Conservation (phyloP, 2,113 vertebrate species). For the Heterotilapia buettikoferi region DNA sequence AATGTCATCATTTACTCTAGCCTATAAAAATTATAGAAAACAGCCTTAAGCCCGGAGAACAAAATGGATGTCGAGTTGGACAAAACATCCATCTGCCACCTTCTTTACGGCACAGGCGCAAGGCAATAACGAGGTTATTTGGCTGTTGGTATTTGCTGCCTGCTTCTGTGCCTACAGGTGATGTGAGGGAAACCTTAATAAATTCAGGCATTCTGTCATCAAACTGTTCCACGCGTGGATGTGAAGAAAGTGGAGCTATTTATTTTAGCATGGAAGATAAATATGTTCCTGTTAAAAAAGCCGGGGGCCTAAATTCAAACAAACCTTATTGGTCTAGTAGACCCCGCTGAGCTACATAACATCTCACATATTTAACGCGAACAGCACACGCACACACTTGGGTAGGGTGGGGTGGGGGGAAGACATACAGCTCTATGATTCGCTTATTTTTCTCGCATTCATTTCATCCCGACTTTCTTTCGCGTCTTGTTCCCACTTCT, state of each 20-base stretch:
- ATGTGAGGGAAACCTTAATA: constrained; percentile 51
- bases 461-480: background rate
- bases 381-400: background rate
- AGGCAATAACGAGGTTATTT: constrained; percentile 66
- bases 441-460: background rate
- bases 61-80: constrained; percentile 56
- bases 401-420: background rate
- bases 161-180: constrained; percentile 57
- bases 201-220: constrained; percentile 57
- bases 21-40: constrained; percentile 39
- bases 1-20: constrained; percentile 18
- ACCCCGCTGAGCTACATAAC: constrained; percentile 30
- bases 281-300: constrained; percentile 33
- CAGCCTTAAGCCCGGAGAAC: constrained; percentile 44
- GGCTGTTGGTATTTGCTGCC: constrained; percentile 57
- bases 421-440: background rate
- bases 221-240: constrained; percentile 45
- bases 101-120: constrained; percentile 43
- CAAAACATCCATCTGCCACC: constrained; percentile 60
- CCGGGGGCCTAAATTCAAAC: constrained; percentile 39
- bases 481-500: background rate
- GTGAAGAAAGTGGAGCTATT: constrained; percentile 55
- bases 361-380: background rate
- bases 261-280: constrained; percentile 58
- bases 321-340: constrained; percentile 31